Evolutionary conservation across 2,113 vertebrate genomes (phyloP), one percentile per base, ranked within the genome.

Genomic region (Spheniscus mendiculus): DNA sequence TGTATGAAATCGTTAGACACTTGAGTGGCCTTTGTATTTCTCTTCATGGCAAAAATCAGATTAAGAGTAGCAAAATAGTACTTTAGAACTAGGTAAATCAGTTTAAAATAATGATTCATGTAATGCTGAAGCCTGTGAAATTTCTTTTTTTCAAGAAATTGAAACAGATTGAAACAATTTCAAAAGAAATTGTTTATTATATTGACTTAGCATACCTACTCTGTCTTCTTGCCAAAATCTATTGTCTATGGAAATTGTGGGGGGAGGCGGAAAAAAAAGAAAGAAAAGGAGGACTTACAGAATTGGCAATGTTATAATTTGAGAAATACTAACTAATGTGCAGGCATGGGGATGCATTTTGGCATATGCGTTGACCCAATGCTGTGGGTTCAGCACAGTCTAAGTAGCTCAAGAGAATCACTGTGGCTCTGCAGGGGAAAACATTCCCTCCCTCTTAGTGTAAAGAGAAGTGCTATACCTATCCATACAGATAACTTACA

Each of bases 231-330:
- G 36, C 16, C 44, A 38, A 92, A 82, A 77, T 61, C 20, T 69
- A 7, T 23, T 69, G 14, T 32, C 44, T 5, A 83, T 11, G 36
- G 23, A 89, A 72, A 40, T 25, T 6, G 12, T 5, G 17, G 17
- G 7, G 2, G 2, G 9, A 1, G 2, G 2, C 3, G 9, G 3
- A 0, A 1, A 19, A 22, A 7, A 21, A 14, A 23, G 5, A 36
- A n/a, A 32, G 15, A 45, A 53, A 47, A 36, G 11, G 9, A 76
- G 5, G 74, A 10, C 4, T 26, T 50, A 32, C 2, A 42, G n/a
- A 63, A 59, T 88, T 76, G 52, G 3, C 18, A 38, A 0, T 49
- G 45, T 17, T 77, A 8, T 38, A 3, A 32, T 62, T 55, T 78
- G 17, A 52, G 50, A 84, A 83, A 77, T 61, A 5, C 12, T 53